Base-by-base conservation (phyloP, 2,888 invertebrate species). In the Drosophila barbarae region DNA sequence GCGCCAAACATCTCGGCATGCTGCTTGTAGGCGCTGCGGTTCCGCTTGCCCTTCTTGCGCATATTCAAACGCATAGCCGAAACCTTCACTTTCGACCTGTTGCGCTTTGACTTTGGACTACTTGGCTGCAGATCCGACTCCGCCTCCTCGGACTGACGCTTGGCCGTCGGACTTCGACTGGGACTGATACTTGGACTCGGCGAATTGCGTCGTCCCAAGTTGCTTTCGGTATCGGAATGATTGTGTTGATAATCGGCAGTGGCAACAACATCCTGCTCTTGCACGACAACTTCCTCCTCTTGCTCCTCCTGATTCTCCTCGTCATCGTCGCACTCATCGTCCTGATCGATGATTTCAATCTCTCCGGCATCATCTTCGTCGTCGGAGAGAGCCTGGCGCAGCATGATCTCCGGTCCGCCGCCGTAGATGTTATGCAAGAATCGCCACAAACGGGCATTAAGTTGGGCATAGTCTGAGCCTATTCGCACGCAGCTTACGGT, bases 371-470 rank as follows among this genome's bases (percentile, higher is more conserved):
- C 89, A 61, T 88, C 46, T 5, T 47, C 65, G 28, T 88, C 86
- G 50, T 86, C 87, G 12, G 83, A 78, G 1, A 88, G 51, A 4
- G 87, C 82, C 23, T 77, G 78, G 8, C 88, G 67, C 13, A 90
- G 63, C 54, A 89, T 86, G n/a, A 96, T 91, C 86, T 95, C 96
- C 0, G 98, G 98, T 0, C 98, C 98, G 1, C 98, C 97, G 10
- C 96, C 95, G 87, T 98, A 98, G 54, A 95, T 95, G 67, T 92
- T 92, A 54, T 93, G 92, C 87, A 98, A 94, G 90, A 96, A 97
- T 73, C 93, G 92, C 97, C 98, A 98, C 59, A 96, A 91, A 41
- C 94, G 94, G 77, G 95, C 94, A 74, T 95, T 95, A 44, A 98
- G 91, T 85, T 96, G 95, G 1, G 94, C 94, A 87, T 95, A 95